Conservation (phyloP, 2,888 invertebrate species). For the Myopa testacea region DNA sequence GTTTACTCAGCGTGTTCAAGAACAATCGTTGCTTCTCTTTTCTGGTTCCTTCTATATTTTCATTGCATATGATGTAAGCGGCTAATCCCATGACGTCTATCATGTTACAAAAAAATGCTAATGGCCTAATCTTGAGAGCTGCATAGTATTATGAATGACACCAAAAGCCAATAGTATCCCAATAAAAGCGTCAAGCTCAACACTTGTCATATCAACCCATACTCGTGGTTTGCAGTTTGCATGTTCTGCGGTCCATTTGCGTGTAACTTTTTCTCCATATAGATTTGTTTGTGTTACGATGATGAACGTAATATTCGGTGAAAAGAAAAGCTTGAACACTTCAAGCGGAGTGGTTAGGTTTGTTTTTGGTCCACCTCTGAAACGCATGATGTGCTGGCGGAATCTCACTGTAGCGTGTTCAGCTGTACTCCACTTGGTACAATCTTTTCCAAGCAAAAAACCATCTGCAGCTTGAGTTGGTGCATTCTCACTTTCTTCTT, state of each 20-base stretch:
- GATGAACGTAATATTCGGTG: conserved; percentile 7
- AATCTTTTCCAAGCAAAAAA: conserved; percentile 3
- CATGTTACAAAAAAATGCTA: too few relatives aligned
- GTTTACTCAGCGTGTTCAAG: too few relatives aligned
- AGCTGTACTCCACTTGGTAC: conserved; percentile 21
- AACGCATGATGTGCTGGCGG: conserved; percentile 20
- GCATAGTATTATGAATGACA: too few relatives aligned
- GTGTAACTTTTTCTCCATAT: neutral
- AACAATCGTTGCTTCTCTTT: too few relatives aligned
- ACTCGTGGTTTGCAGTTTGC: conserved; percentile 27
- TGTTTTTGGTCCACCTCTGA: neutral
- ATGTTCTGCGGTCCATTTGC: conserved; percentile 30
- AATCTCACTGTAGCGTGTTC: conserved; percentile 15
- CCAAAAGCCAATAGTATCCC: too few relatives aligned
- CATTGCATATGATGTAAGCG: neutral
- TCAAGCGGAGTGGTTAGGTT: too few relatives aligned
- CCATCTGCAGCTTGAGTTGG: conserved; percentile 13
- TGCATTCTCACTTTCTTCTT: conserved; percentile 15
- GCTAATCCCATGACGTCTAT: conserved; percentile 40
- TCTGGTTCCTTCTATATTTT: too few relatives aligned
- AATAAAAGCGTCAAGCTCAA: conserved; percentile 6
- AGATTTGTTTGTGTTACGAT: conserved; percentile 13
- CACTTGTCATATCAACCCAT: conserved; percentile 24
- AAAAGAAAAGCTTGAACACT: conserved; percentile 6
- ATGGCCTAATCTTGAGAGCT: too few relatives aligned